Evolutionary conservation across 2,888 invertebrate genomes (phyloP), one percentile per base, ranked within the genome.

Genomic region (Smittia aterrima): DNA sequence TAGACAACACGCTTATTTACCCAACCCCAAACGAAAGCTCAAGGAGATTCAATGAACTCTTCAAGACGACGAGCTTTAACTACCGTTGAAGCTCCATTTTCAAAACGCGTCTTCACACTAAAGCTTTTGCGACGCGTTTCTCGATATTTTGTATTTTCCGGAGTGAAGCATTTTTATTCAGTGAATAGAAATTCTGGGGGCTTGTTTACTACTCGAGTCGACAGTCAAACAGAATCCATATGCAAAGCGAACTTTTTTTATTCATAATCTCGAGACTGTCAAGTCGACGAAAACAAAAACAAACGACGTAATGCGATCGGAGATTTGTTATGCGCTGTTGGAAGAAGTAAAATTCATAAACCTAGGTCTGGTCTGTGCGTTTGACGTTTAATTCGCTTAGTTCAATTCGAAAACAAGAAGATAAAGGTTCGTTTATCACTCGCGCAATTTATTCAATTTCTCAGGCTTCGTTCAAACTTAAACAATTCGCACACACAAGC

Each of bases 221-320:
- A 47, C 9, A 47, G 16, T n/a, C n/a, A n/a, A n/a, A n/a, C n/a
- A n/a, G 16, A 47, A 47, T 16, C n/a, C n/a, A n/a, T n/a, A n/a
- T n/a, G n/a, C n/a, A n/a, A n/a, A n/a, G n/a, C n/a, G n/a, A n/a
- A n/a, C n/a, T n/a, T n/a, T n/a, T n/a, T 32, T 32, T 32, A 32
- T 32, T 32, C 32, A 47, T 11, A 47, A 16, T 47, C 16, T 47
- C 16, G 47, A 47, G 47, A 47, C 4, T 11, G 47, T n/a, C n/a
- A n/a, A n/a, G n/a, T n/a, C n/a, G n/a, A n/a, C 47, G 47, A 47
- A 47, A 47, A 47, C 47, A 47, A 47, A 47, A 47, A 47, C 47
- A 47, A 47, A n/a, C 47, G 13, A 47, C 47, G 47, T 47, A 47
- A 47, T 47, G 47, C 16, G 2, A 47, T 47, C 47, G 47, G 16